Conservation (phyloP, 2,113 vertebrate species). For the Apodemus sylvaticus region DNA sequence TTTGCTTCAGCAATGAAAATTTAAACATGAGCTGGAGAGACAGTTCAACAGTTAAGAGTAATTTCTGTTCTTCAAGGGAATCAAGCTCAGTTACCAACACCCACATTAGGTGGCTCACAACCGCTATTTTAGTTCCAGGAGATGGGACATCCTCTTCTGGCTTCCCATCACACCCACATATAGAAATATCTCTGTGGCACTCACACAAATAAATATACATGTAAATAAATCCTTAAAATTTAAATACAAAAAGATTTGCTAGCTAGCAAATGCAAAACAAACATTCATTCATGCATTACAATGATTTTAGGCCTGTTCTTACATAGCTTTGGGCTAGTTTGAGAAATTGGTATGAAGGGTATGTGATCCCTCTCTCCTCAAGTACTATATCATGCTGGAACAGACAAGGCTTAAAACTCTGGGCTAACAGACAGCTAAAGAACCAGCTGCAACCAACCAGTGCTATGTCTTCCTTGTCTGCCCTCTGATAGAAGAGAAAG, state of each 20-base stretch:
- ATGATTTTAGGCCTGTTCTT: background rate
- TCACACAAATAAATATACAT: background rate
- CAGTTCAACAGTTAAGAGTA: background rate
- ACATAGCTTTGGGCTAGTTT: background rate
- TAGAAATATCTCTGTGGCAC: too few relatives aligned
- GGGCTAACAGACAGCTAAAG: background rate
- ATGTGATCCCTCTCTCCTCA: background rate
- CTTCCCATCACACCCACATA: background rate
- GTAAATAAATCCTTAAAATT: background rate
- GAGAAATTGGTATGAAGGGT: background rate
- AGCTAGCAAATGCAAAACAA: background rate
- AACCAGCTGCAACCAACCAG: background rate
- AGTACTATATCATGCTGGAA: background rate
- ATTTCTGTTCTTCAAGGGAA: background rate
- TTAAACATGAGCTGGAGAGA: background rate
- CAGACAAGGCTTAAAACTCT: background rate
- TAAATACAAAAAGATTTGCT: constrained; percentile 25
- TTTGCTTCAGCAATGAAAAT: background rate
- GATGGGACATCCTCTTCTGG: background rate
- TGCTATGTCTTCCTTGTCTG: background rate
- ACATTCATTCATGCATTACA: background rate
- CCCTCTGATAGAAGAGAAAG: background rate
- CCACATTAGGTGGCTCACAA: background rate
- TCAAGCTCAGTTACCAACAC: background rate
- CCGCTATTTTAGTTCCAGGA: background rate